Evolutionary conservation across 2,113 vertebrate genomes (phyloP).

Genomic region (Marcusenius ussheri): DNA sequence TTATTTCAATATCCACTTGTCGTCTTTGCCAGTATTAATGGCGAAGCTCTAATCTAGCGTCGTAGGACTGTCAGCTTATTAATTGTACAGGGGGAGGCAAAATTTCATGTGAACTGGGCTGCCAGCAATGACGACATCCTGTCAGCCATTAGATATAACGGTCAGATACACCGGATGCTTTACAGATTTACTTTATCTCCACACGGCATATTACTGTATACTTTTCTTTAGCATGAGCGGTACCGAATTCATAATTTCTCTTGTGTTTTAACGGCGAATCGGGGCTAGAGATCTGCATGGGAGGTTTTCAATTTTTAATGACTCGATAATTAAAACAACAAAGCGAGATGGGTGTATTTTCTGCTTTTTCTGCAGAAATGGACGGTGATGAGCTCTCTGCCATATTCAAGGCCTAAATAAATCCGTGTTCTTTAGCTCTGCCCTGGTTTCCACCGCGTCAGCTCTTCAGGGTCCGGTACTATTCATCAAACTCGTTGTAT

Average conservation of each 20-base stretch:
- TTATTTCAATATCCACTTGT: neutral
- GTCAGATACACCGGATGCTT: neutral
- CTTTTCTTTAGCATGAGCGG: neutral
- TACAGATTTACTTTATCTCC: neutral
- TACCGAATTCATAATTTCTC: neutral
- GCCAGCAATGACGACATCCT: neutral
- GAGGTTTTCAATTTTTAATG: neutral
- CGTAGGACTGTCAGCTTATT: neutral
- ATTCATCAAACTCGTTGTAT: neutral
- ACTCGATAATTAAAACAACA: neutral
- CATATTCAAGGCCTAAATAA: neutral
- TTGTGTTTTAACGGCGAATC: neutral
- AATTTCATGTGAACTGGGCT: neutral
- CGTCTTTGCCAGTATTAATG: neutral
- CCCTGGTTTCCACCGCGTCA: neutral
- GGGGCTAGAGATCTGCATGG: neutral
- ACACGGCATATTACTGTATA: neutral
- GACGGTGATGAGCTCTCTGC: neutral
- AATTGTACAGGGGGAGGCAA: neutral
- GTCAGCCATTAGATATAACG: constrained; percentile 3
- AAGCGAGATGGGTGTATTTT: neutral
- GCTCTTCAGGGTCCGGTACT: neutral
- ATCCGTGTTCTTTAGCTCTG: neutral
- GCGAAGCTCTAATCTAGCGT: neutral
- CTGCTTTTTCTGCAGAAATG: neutral